phyloP scores from a whole-genome alignment of 2,113 vertebrate genomes.

The Apteryx owenii region DNA sequence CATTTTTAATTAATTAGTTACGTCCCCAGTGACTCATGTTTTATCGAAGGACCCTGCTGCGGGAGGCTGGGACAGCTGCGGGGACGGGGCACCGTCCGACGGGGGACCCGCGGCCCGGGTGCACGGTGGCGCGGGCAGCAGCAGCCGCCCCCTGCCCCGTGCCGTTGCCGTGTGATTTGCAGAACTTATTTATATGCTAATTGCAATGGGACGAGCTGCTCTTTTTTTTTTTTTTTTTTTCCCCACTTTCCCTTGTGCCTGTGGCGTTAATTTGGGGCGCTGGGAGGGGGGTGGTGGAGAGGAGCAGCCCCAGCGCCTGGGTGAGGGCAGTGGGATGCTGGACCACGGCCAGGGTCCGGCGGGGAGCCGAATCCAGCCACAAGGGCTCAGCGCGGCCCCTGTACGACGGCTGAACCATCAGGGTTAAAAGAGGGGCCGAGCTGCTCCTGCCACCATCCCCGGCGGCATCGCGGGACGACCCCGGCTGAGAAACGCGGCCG shows the following conservation, averaged over 20 bases:
- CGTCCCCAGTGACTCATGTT: conserved; percentile 41
- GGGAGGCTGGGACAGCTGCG: not conserved
- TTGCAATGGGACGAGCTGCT: not conserved
- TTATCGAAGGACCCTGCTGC: conserved; percentile 7
- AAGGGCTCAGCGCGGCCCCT: too few relatives aligned
- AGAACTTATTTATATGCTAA: not conserved
- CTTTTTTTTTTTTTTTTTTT: not conserved
- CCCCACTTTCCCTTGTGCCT: not conserved
- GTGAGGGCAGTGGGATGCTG: too few relatives aligned
- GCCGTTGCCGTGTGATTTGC: not conserved
- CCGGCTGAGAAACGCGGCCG: too few relatives aligned
- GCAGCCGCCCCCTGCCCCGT: not conserved
- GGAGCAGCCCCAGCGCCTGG: not conserved
- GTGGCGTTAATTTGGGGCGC: not conserved
- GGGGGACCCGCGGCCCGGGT: not conserved
- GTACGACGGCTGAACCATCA: too few relatives aligned
- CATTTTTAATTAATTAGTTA: conserved; percentile 37
- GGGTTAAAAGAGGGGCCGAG: not conserved
- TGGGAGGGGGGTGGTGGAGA: not conserved
- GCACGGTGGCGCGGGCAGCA: not conserved
- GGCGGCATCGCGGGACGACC: too few relatives aligned
- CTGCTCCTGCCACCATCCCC: not conserved
- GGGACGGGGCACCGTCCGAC: not conserved
- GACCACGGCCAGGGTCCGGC: not conserved
- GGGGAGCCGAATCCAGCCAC: not conserved